A percentile compares a stretch with the other conserved stretches of the same genome.
phyloP scores from a whole-genome alignment of 2,797 vertebrate species.

The Trachurus trachurus region DNA sequence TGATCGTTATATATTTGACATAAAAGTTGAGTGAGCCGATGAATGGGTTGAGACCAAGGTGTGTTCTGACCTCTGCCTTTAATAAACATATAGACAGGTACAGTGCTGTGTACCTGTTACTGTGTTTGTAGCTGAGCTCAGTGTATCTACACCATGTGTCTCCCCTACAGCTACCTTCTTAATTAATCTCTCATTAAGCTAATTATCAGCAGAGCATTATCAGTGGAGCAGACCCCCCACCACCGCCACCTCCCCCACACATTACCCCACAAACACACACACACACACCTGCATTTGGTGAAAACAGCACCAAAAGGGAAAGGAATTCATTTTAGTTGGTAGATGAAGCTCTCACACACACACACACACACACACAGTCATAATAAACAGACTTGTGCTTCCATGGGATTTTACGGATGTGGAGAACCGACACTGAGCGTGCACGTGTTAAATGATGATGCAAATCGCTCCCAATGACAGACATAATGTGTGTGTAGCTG shows the following conservation, averaged over 20 bases:
- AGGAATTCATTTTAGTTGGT: not conserved
- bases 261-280: too few species aligned
- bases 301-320: conserved; percentile 28
- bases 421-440: not conserved
- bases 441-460: not conserved
- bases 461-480: not conserved
- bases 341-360: not conserved
- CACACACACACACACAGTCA: not conserved
- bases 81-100: not conserved
- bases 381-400: not conserved
- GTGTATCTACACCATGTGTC: conserved; percentile 44
- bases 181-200: conserved; percentile 73
- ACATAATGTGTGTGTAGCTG: not conserved
- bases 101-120: not conserved
- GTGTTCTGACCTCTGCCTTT: too few species aligned
- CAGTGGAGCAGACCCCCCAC: conserved; percentile 18
- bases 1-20: not conserved
- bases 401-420: not conserved
- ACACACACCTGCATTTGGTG: conserved; percentile 21
- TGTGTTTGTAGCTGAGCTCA: conserved; percentile 44
- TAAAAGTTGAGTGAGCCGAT: not conserved
- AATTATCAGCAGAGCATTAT: conserved; percentile 72
- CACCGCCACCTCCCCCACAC: conserved; percentile 16
- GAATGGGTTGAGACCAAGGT: not conserved
- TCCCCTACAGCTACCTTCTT: conserved; percentile 49